Evolutionary conservation across 2,113 vertebrate genomes (phyloP), one percentile per base, ranked within the genome.

Genomic region (Marmota flaviventris): DNA sequence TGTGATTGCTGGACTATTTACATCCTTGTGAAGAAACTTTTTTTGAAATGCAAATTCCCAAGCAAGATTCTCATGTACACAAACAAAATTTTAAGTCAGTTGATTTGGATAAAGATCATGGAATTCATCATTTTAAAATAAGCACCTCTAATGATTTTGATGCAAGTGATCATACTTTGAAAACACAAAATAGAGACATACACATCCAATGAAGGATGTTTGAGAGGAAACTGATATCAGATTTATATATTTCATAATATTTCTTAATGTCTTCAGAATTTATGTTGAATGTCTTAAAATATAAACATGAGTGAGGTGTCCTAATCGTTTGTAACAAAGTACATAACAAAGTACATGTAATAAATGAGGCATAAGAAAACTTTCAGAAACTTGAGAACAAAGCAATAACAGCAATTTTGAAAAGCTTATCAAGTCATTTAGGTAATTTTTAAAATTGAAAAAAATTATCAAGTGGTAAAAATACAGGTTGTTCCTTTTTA

Each of bases 391-490:
- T 58, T 61, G 8, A 61, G 12, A 69, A 61, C 8, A 75, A 85
- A 89, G 45, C 14, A 85, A 69, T 73, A 75, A 61, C 13, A 45
- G 22, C 37, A 75, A n/a, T 69, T 90, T 7, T 39, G 16, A 88
- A 88, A 78, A 42, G 4, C 8, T 73, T 78, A 73, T 63, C 34
- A 75, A 67, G 37, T 13, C 5, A 75, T 37, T 63, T 2, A 73
- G 82, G 39, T 61, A 73, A 78, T n/a, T 95, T 69, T 93, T 70
- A 37, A 39, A 72, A 91, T 89, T 56, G 51, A 13, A 51, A 97
- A 89, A 39, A 51, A 39, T 8, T 77, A 75, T 48, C 3, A 4
- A 45, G 37, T 48, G 76, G 90, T 8, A 91, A 22, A 85, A 32
- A 82, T 17, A 20, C 1, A 78, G 58, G 12, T 53, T 69, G 12